These are phyloP conservation scores for Danio kyathit DNA, from an alignment of 2,797 vertebrate species.

Conservation along the genomic window DNA sequence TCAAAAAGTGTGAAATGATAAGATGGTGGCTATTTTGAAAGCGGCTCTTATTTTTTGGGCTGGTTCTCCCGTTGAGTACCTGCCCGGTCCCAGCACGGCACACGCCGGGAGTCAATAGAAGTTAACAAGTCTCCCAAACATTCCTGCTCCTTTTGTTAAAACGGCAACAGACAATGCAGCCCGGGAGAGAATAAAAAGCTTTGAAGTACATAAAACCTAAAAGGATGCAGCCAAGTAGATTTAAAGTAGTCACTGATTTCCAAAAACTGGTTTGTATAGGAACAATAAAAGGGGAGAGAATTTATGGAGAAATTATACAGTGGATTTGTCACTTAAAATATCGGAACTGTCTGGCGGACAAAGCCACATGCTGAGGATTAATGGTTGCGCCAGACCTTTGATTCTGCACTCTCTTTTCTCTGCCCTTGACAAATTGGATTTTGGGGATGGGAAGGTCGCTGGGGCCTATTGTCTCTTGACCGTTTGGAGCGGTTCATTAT, in stretches of 20 bases:
- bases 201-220: slow-evolving; percentile 94
- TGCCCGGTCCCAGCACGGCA: slow-evolving; percentile 98
- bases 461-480: slow-evolving; percentile 93
- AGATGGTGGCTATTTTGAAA: slow-evolving; percentile 77
- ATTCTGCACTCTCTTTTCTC: slow-evolving; percentile 97
- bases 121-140: slow-evolving; percentile 99
- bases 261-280: slow-evolving; percentile 92
- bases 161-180: slow-evolving; percentile 86
- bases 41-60: slow-evolving; percentile 87
- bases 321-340: slow-evolving; percentile 99
- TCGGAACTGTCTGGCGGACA: slow-evolving; percentile 98
- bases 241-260: slow-evolving; percentile 97
- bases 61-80: slow-evolving; percentile 98
- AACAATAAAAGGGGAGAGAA: slow-evolving; percentile 94
- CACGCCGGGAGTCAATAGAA: slow-evolving; percentile 99
- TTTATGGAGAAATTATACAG: slow-evolving; percentile 99
- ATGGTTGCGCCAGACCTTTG: slow-evolving; percentile 98
- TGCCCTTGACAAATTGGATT: slow-evolving; percentile 99
- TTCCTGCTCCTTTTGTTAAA: slow-evolving; percentile 93
- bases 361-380: slow-evolving; percentile 99
- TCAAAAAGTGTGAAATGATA: slow-evolving; percentile 79
- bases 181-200: slow-evolving; percentile 90
- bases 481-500: slow-evolving; percentile 97
- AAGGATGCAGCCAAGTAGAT: slow-evolving; percentile 98
- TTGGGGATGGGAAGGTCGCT: slow-evolving; percentile 99